Evolutionary conservation across 1,140 invertebrate genomes (phyloP), one percentile per base, ranked within the genome.

Genomic region (Chlorops oryzae): DNA sequence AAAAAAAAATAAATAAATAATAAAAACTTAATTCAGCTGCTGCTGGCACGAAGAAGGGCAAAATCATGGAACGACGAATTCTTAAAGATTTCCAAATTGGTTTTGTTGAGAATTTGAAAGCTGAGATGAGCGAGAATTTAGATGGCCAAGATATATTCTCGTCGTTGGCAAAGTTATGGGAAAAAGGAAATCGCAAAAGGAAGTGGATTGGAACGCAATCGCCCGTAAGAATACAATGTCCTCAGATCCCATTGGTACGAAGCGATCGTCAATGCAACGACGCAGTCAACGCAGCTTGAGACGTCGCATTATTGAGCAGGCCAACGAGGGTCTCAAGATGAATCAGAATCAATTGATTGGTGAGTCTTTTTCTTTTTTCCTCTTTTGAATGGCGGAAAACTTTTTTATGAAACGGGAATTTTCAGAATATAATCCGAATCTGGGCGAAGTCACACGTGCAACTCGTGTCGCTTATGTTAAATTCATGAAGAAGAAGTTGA

Each of bases 51-150:
- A 90, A 89, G 62, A 91, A 91, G 69, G 86, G 87, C 3, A 81
- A 86, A 61, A 82, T 88, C 2, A 87, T 89, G 83, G 88, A 92
- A 63, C 77, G 88, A 21, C 78, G 88, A 41, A 80, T 92, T 13
- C 76, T 90, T n/a, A 92, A 90, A 67, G 88, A 90, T 71, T 92
- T 91, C 81, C 87, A 89, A 60, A 92, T 92, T 51, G 88, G 88
- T 6, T 81, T 90, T 41, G 87, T 92, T 2, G 88, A 91, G 69
- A 85, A 85, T 10, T 80, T 88, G n/a, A 81, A 88, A 12, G 83
- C 80, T 49, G 82, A 85, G 45, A 85, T 83, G 7, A 80, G 85
- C 25, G 77, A 80, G 3, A 77, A 63, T 24, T 80, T 84, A 35
- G 83, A 81, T 51, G 80, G 81, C 24, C 84, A 84, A 52, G 87